Evolutionary conservation across 1,140 invertebrate genomes (phyloP), one percentile per base, ranked within the genome.

Genomic region (Megalopta genalis): DNA sequence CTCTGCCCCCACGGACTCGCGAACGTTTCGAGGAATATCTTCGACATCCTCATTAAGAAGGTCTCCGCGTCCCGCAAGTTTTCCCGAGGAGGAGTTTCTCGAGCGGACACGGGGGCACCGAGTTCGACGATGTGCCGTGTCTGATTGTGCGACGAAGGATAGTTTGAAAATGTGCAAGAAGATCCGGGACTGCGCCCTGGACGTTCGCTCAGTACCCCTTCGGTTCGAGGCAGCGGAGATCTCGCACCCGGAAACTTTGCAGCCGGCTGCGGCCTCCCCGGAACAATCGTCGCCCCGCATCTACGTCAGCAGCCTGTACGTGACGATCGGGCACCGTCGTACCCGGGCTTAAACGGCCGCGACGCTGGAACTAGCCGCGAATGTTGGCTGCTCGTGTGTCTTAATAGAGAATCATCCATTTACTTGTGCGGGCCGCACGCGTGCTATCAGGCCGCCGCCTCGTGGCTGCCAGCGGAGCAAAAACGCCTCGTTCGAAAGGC

Each of bases 201-300:
- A 74, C 46, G 70, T 67, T 16, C 14, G 54, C 23, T 62, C 66
- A 12, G 23, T 75, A 9, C 76, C 79, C n/a, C 57, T 79, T 8
- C 73, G 52, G 64, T 57, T 57, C 8, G 21, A 21, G 2, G 21
- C 54, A 9, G 18, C 54, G 54, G 54, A n/a, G 21, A 57, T 57
- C 8, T 52, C 49, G 49, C 16, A 52, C 16, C 16, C 49, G 49
- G 49, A 52, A 18, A 57, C 5, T n/a, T n/a, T 57, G 4, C 7
- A 57, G 18, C 54, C 21, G 18, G n/a, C 21, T 23, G 90, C 69
- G 9, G 85, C 90, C 70, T 87, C 90, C 39, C 77, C 91, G 67
- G 90, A 90, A 57, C 90, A 88, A 42, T 91, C 89, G 88, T 83
- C 57, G 60, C 70, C 85, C 25, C 83, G 80, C 8, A 86, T 88